Base-by-base conservation (phyloP, 2,888 invertebrate species). In the Perizoma affinitatum region DNA sequence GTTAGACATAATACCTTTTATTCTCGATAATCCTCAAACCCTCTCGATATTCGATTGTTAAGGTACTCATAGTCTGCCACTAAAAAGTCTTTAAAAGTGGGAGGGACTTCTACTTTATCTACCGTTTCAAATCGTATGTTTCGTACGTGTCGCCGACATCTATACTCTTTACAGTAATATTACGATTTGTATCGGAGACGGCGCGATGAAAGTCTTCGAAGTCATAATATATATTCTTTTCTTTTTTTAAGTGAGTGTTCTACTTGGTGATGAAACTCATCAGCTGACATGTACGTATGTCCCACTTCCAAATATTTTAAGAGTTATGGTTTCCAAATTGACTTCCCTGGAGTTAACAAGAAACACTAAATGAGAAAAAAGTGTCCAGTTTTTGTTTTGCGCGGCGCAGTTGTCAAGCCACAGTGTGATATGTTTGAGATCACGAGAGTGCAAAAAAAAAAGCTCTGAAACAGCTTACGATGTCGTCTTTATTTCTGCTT, bases 191-290 rank as follows among this genome's bases (percentile, higher is more conserved):
- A 63, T 65, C 61, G 56, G 65, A 61, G 38, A 73, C 68, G 6
- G 68, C 63, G 36, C 58, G 56, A 34, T 35, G 43, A 63, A 69
- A 73, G 52, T 71, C 72, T 55, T 62, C 62, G 1, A 65, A 65
- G 56, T 59, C 63, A 46, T n/a, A n/a, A n/a, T n/a, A n/a, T 66
- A 66, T 44, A 66, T 50, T 48, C 58, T 54, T 52, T 67, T 69
- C 47, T 66, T 70, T 47, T 53, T 62, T 73, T 71, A 22, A 78
- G 56, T 41, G 73, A 69, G 22, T 50, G 53, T 58, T 78, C 74
- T n/a, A 79, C 72, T 62, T 68, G 67, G 57, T 78, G 76, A 60
- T 80, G 76, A 59, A 79, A 79, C 52, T 71, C 68, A 63, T 78
- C 79, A 22, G 76, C 74, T 52, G 74, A 69, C 73, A 78, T 78